phyloP scores from a whole-genome alignment of 2,888 invertebrate genomes.

The Dicycla oo region DNA sequence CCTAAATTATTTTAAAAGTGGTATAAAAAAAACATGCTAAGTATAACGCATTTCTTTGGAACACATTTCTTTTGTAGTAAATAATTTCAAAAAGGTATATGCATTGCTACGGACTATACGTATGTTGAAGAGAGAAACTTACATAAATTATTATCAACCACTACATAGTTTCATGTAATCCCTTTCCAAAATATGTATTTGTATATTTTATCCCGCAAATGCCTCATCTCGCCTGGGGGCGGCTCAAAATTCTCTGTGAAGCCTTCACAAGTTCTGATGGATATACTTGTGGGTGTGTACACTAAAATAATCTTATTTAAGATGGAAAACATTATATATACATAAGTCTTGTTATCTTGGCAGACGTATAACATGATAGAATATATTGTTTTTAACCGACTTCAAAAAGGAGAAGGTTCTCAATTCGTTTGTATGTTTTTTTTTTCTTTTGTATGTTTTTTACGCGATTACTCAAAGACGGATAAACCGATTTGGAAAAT shows the following conservation, averaged over 20 bases:
- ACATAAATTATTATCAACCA: neutral
- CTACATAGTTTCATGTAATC: constrained; percentile 25
- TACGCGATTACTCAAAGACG: no score
- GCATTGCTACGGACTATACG: no score
- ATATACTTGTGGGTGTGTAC: constrained; percentile 24
- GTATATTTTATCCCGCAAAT: constrained; percentile 49
- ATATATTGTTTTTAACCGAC: no score
- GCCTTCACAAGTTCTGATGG: constrained; percentile 43
- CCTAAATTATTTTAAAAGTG: no score
- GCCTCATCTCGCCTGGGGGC: constrained; percentile 48
- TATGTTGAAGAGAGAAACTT: neutral
- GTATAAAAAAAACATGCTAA: neutral
- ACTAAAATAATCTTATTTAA: constrained; percentile 43
- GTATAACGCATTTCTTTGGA: neutral
- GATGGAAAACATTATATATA: constrained; percentile 14
- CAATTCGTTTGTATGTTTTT: no score
- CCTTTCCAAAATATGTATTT: constrained; percentile 39
- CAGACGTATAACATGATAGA: constrained; percentile 18
- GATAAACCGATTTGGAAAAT: no score
- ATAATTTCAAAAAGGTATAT: neutral
- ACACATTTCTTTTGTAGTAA: neutral
- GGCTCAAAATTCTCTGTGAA: constrained; percentile 48
- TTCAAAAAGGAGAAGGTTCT: no score
- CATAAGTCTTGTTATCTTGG: constrained; percentile 35
- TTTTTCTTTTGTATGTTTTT: no score